Base-by-base conservation (phyloP, 2,888 invertebrate genomes). In the Leucania comma region DNA sequence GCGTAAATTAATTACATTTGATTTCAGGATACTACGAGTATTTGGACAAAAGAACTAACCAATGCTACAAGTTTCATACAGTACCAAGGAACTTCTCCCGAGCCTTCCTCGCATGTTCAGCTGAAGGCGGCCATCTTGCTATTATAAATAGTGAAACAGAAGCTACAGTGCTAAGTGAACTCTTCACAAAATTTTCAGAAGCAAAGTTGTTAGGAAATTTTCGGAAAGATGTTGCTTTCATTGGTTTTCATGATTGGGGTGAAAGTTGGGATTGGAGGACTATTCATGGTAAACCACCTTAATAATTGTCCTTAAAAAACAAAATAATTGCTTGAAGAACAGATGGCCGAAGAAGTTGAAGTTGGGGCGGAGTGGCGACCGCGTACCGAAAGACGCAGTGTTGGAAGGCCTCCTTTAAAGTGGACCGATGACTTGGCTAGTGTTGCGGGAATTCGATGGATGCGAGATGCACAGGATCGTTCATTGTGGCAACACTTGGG, bases 11-110 rank as follows among this genome's bases (percentile, higher is more conserved):
- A 42, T 17, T 42, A 17, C 17, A 20, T 42, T 42, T 42, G 17
- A 51, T 71, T 38, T 38, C 65, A 71, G 71, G 56, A 24, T 71
- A 71, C 38, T 2, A n/a, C n/a, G n/a, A n/a, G n/a, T n/a, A 4
- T 3, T 65, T 74, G 12, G 75, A 74, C 50, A 65, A 12, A 20
- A 54, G 65, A 32, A 71, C 71, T 6, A 85, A 88, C 1, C 90
- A 81, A 32, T 93, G 93, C 65, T 93, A 93, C 81, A 93, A 93
- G 75, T 90, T 92, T 78, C 92, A 93, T 75, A 72, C 63, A 1
- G 72, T 82, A 1, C 88, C 90, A 1, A 80, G 88, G 3, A 85
- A 84, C 3, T 93, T 91, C 88, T 81, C 88, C 0, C 79, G 90
- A 0, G 93, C 92, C 0, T 87, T 85, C 80, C 89, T 90, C 86